phyloP scores from a whole-genome alignment of 2,113 vertebrate species.

The Numenius arquata region DNA sequence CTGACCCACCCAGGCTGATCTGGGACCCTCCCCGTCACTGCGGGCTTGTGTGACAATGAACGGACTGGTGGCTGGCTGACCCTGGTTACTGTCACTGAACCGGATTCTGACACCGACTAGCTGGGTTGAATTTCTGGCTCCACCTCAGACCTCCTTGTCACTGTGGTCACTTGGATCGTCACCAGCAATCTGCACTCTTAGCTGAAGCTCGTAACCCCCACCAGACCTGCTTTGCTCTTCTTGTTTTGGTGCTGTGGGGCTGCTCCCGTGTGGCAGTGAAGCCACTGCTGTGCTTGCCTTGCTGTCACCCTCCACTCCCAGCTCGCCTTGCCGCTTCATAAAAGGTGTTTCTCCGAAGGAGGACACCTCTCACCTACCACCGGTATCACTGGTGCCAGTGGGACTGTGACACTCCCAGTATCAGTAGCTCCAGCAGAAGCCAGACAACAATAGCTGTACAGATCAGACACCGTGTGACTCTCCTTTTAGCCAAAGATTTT shows the following conservation, averaged over 20 bases:
- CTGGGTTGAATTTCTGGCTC: not conserved
- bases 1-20: not conserved
- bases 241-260: not conserved
- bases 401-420: not conserved
- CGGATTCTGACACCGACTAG: not conserved
- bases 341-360: not conserved
- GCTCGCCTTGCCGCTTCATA: not conserved
- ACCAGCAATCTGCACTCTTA: not conserved
- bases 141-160: not conserved
- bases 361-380: not conserved
- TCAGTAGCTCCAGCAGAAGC: not conserved
- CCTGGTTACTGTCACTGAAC: not conserved
- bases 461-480: not conserved
- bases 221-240: not conserved
- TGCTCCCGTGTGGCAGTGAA: not conserved
- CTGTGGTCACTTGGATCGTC: accelerated
- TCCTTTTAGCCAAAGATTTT: not conserved
- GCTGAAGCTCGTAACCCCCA: not conserved
- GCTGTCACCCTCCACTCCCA: not conserved
- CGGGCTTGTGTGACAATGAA: not conserved
- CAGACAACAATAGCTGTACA: not conserved
- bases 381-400: not conserved
- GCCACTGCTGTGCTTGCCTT: not conserved
- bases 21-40: not conserved
- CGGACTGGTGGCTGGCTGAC: not conserved